These are phyloP conservation scores for Drosophila saltans DNA, from an alignment of 1,140 invertebrate species.

Conservation along the genomic window DNA sequence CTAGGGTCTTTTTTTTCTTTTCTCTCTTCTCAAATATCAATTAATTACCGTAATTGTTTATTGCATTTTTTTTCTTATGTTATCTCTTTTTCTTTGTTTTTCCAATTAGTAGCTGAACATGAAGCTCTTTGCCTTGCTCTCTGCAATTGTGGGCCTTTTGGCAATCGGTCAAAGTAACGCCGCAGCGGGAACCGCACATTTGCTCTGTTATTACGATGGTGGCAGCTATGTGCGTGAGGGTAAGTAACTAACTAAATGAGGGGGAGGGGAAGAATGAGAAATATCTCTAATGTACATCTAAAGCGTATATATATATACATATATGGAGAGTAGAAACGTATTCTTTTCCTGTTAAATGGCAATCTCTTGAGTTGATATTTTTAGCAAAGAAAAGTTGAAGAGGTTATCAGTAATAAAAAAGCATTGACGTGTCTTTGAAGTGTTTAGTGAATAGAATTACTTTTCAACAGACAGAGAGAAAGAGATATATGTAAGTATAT, in stretches of 20 bases:
- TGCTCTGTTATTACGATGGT: slow-evolving; percentile 89
- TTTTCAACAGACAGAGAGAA: not conserved
- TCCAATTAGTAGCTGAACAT: slow-evolving; percentile 48
- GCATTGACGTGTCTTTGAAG: slow-evolving; percentile 11
- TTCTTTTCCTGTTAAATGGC: not conserved
- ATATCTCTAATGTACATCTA: too few species aligned
- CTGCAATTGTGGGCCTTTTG: slow-evolving; percentile 77
- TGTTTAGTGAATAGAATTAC: not conserved
- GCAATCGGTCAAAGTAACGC: slow-evolving; percentile 59
- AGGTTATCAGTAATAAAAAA: slow-evolving; percentile 31
- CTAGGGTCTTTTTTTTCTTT: too few species aligned
- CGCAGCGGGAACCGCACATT: slow-evolving; percentile 83
- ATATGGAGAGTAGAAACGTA: not conserved
- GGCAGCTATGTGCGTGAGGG: slow-evolving; percentile 87
- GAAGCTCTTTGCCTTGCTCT: slow-evolving; percentile 72
- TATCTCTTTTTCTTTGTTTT: slow-evolving; percentile 10
- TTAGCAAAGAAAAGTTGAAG: slow-evolving; percentile 20
- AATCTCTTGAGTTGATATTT: not conserved
- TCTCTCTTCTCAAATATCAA: not conserved
- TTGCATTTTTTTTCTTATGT: not conserved
- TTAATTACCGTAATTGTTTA: slow-evolving; percentile 4
- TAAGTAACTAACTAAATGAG: slow-evolving; percentile 78
- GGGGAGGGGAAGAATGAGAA: too few species aligned
- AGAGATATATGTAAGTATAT: too few species aligned
- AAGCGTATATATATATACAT: not conserved